phyloP scores from a whole-genome alignment of 2,797 vertebrate species.

The Rhabdomys pumilio region DNA sequence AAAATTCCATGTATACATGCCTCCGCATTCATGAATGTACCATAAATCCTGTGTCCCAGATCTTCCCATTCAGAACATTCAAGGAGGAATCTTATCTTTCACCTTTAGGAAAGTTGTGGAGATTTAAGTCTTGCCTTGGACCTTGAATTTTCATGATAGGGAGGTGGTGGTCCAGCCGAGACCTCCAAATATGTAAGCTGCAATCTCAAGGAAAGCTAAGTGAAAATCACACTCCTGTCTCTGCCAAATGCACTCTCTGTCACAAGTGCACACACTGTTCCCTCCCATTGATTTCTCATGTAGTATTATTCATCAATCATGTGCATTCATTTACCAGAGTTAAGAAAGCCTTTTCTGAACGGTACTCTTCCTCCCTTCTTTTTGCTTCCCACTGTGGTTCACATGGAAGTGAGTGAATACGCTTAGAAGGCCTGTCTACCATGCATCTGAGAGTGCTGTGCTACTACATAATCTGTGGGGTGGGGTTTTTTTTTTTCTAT shows the following conservation, averaged over 20 bases:
- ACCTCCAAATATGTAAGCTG: constrained; percentile 1
- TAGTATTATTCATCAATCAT: neutral
- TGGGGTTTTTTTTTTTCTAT: neutral
- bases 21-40: neutral
- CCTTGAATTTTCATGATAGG: constrained; percentile 52
- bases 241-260: neutral
- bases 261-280: neutral
- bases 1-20: neutral
- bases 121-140: constrained; percentile 59
- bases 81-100: neutral
- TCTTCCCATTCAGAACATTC: neutral
- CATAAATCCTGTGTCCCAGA: neutral
- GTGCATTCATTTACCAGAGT: neutral
- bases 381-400: neutral
- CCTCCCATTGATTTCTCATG: constrained; percentile 29
- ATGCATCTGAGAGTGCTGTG: no score
- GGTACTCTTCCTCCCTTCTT: neutral
- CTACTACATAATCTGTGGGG: neutral
- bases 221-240: constrained; percentile 35
- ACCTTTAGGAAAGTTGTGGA: constrained; percentile 42
- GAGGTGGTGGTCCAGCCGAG: neutral
- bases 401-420: no score
- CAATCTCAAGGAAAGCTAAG: constrained; percentile 17
- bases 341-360: constrained; percentile 17
- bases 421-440: neutral